These are phyloP conservation scores for Amblyopsis hoosieri DNA, from an alignment of 2,797 vertebrate species.

Conservation along the genomic window DNA sequence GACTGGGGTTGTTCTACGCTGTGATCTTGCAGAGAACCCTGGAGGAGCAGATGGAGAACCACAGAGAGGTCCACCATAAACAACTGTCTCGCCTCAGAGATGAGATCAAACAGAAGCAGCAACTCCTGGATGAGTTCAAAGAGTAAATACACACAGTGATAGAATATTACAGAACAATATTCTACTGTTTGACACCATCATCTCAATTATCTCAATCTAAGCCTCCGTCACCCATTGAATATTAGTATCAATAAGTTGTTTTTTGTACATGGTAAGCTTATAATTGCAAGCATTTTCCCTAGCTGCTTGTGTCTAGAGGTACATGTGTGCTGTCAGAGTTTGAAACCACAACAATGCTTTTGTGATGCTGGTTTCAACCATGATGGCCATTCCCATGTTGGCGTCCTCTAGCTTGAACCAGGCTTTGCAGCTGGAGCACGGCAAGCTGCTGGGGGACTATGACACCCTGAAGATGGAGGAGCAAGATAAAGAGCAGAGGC, in stretches of 20 bases:
- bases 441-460: conserved; percentile 88
- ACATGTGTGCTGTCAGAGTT: no score
- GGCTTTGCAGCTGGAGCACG: conserved; percentile 89
- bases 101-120: conserved; percentile 92
- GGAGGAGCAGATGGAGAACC: conserved; percentile 96
- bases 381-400: no score
- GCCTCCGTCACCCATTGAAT: no score
- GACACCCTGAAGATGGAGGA: conserved; percentile 89
- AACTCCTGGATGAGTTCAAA: conserved; percentile 86
- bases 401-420: conserved; percentile 82
- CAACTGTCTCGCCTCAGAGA: conserved; percentile 92
- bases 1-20: conserved; percentile 1
- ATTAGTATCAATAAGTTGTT: no score
- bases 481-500: conserved; percentile 85
- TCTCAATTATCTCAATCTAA: no score
- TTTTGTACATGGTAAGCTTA: no score
- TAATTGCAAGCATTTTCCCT: no score
- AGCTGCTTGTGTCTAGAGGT: no score
- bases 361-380: not conserved
- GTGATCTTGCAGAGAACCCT: conserved; percentile 80
- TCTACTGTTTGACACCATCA: no score
- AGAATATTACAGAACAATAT: no score
- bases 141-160: conserved; percentile 75
- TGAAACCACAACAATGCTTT: not conserved
- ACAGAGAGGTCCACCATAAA: conserved; percentile 93